Base-by-base conservation (phyloP, 1,140 invertebrate species). In the Cephus cinctus region DNA sequence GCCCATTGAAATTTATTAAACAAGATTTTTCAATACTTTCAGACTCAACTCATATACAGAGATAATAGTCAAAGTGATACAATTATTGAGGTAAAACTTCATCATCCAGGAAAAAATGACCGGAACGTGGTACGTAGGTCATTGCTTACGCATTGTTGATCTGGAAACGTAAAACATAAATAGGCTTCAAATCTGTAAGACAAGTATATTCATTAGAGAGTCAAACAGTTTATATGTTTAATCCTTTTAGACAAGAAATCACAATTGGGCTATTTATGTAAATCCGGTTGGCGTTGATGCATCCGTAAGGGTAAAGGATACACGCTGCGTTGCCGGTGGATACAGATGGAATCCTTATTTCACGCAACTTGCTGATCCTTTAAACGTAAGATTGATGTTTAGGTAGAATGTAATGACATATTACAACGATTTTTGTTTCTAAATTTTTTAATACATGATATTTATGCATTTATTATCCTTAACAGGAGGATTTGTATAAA, bases 271-370 rank as follows among this genome's bases (percentile, higher is more conserved):
- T 35, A 87, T 96, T 47, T 97, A 87, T 67, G 93, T 96, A 5
- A 95, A 94, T 75, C 89, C 90, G 0, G 89, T 97, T 14, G 91
- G 89, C n/a, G 90, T 94, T 22, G 93, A 96, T 77, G 92, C 92
- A 4, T 81, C 89, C 5, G 90, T 94, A 2, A 83, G 87, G 71
- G 83, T 86, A 19, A 83, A 88, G 38, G 75, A 80, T 44, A 90
- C 89, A 1, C 78, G 92, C 48, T 97, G 95, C 71, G 86, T 91
- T 3, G 94, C 92, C 4, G 89, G 87, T 34, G 94, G 94, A 16
- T 94, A 91, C 63, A 81, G 88, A 20, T 98, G 92, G 91, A 97
- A 97, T 79, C 94, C 95, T 0, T 93, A 87, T 73, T 92, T 89
- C 56, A 92, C 91, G 15, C 91, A 94, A 75, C 75, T 94, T 4